phyloP scores from a whole-genome alignment of 2,888 invertebrate genomes.

The Drosophila prostipennis region DNA sequence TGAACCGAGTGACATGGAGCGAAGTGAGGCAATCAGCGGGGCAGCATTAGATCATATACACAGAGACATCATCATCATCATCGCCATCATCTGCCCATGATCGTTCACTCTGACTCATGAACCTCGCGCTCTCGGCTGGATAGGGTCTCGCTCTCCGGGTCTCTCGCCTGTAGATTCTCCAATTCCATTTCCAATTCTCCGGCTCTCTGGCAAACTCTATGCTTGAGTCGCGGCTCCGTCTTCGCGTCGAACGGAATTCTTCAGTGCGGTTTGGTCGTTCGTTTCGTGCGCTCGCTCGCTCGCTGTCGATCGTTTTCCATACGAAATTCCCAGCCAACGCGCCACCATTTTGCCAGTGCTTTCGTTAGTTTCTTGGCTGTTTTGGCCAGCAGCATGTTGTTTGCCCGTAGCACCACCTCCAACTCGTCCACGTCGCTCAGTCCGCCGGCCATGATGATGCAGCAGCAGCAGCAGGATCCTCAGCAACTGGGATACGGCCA shows the following conservation, averaged over 20 bases:
- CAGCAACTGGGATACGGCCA: constrained; percentile 22
- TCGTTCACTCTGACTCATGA: constrained; percentile 62
- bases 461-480: constrained; percentile 55
- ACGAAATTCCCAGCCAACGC: constrained; percentile 19
- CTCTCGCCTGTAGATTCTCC: constrained; percentile 3
- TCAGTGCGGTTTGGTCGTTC: constrained; percentile 77
- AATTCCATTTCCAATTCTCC: constrained; percentile 21
- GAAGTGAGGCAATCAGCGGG: constrained; percentile 60
- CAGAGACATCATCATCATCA: constrained; percentile 21
- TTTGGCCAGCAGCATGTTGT: constrained; percentile 69
- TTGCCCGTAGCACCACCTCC: constrained; percentile 59
- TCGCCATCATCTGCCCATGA: constrained; percentile 41
- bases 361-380: constrained; percentile 44
- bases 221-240: constrained; percentile 47
- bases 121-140: constrained; percentile 2
- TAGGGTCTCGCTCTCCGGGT: constrained; percentile 16
- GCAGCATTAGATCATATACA: constrained; percentile 69
- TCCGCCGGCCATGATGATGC: constrained; percentile 9
- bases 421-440: constrained; percentile 18
- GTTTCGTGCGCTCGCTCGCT: constrained; percentile 69
- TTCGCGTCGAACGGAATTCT: constrained; percentile 54
- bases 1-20: constrained; percentile 40
- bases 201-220: constrained; percentile 42
- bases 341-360: constrained; percentile 56
- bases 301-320: constrained; percentile 24